These are phyloP conservation scores for Phyto melanocephala DNA, from an alignment of 2,888 invertebrate genomes.

Conservation along the genomic window DNA sequence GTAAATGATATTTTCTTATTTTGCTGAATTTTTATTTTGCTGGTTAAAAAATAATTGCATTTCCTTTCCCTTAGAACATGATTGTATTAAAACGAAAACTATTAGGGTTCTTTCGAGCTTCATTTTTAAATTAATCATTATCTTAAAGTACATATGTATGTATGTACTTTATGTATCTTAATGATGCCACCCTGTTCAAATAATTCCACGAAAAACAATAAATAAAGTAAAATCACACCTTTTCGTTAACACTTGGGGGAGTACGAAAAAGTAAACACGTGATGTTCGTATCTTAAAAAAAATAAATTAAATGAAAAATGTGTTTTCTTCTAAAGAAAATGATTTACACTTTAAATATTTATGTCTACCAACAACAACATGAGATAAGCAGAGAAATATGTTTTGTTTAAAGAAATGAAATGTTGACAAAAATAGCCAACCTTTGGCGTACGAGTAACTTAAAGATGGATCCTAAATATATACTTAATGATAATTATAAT, in stretches of 20 bases:
- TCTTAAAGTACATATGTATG: background rate
- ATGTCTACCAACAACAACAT: too few relatives aligned
- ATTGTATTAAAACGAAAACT: too few relatives aligned
- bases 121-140: background rate
- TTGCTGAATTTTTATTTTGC: background rate
- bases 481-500: too few relatives aligned
- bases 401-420: background rate
- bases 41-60: too few relatives aligned
- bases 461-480: too few relatives aligned
- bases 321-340: background rate
- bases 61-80: too few relatives aligned
- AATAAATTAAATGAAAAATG: background rate
- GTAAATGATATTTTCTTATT: background rate
- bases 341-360: background rate
- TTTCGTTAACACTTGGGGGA: slow-evolving; percentile 11
- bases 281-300: background rate
- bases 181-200: background rate
- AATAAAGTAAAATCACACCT: slow-evolving; percentile 34
- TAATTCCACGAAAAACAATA: background rate
- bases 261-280: background rate
- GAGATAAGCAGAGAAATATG: background rate
- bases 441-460: background rate
- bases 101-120: too few relatives aligned
- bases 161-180: background rate
- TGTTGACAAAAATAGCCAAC: background rate